phyloP scores from a whole-genome alignment of 2,888 invertebrate genomes.

The Trypoxylon attenuatum region DNA sequence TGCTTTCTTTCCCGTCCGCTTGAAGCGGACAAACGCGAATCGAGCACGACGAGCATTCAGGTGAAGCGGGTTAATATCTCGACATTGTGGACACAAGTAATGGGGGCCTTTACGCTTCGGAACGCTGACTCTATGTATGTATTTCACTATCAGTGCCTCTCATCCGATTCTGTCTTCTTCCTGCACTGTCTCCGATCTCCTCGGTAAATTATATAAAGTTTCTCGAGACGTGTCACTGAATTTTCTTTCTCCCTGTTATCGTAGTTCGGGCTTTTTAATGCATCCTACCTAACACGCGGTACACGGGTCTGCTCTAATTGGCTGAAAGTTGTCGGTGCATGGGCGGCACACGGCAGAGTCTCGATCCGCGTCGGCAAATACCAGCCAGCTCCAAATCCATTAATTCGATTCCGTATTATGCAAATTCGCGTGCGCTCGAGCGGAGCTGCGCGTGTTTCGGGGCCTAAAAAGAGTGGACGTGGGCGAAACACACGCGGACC shows the following conservation, averaged over 20 bases:
- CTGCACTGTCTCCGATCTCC: background rate
- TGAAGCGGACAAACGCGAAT: conserved; percentile 45
- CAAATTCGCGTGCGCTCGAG: conserved; percentile 35
- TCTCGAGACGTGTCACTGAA: background rate
- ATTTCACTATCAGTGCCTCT: conserved; percentile 42
- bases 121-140: conserved; percentile 54
- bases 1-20: conserved; percentile 23
- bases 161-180: background rate
- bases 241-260: background rate
- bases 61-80: conserved; percentile 70
- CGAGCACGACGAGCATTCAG: conserved; percentile 55
- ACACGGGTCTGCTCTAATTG: conserved; percentile 9
- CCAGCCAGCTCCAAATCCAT: conserved; percentile 45
- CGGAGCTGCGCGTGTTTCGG: conserved; percentile 22
- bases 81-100: conserved; percentile 71
- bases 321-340: conserved; percentile 28
- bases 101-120: conserved; percentile 60
- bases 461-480: conserved; percentile 31
- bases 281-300: background rate
- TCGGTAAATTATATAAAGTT: background rate
- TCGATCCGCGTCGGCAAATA: conserved; percentile 21
- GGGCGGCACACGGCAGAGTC: conserved; percentile 7
- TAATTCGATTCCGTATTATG: conserved; percentile 53
- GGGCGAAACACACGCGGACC: conserved; percentile 40
- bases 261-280: no score